Percentiles rank a stretch among this genome's conserved stretches.
Evolutionary conservation across 2,113 vertebrate genomes (phyloP).

Genomic region (Cebus imitator): DNA sequence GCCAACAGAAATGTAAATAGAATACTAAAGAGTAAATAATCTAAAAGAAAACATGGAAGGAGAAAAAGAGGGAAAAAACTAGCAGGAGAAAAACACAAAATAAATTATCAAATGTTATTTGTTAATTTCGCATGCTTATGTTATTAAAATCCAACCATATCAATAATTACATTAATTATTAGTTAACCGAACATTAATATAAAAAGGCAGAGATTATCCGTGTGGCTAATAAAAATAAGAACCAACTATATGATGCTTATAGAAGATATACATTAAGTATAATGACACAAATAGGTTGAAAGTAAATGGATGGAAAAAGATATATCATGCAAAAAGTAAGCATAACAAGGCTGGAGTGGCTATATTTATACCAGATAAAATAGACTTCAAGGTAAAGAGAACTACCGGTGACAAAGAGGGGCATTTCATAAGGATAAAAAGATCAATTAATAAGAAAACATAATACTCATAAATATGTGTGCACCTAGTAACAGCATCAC

Average conservation of each 20-base stretch:
- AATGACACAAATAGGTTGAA: too few relatives aligned
- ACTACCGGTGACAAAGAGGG: too few relatives aligned
- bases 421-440: background rate
- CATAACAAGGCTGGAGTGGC: too few relatives aligned
- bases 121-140: background rate
- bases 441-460: background rate
- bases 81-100: background rate
- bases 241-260: background rate
- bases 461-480: background rate
- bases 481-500: background rate
- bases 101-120: background rate
- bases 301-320: too few relatives aligned
- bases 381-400: too few relatives aligned
- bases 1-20: background rate
- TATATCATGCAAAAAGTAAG: too few relatives aligned
- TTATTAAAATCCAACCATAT: background rate
- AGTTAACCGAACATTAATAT: background rate
- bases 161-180: background rate
- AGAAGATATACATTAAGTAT: background rate
- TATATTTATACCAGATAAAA: too few relatives aligned
- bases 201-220: background rate
- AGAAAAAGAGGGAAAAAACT: background rate
- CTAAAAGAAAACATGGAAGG: background rate
- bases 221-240: background rate
- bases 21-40: background rate